phyloP scores from a whole-genome alignment of 2,888 invertebrate species.

The Chesias legatella region DNA sequence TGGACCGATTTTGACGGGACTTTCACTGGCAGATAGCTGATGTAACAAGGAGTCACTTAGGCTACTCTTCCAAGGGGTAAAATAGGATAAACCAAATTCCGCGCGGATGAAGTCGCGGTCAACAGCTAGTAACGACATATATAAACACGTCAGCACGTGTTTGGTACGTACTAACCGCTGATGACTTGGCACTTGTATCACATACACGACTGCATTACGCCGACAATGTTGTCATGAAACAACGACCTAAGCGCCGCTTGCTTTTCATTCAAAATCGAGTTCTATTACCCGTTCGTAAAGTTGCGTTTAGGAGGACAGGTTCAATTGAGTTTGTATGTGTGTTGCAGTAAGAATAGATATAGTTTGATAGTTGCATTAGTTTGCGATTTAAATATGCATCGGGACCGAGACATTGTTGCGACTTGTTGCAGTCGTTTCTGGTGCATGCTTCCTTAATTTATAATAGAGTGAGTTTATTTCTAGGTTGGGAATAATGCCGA shows the following conservation, averaged over 20 bases:
- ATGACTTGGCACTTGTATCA: conserved; percentile 57
- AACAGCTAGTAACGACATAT: no score
- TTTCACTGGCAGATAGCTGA: no score
- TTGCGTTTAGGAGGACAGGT: conserved; percentile 10
- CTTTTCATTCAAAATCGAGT: conserved; percentile 17
- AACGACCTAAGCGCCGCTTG: conserved; percentile 18
- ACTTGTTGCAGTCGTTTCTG: conserved; percentile 48
- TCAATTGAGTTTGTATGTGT: conserved; percentile 41
- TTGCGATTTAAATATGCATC: conserved; percentile 58
- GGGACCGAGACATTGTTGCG: conserved; percentile 52
- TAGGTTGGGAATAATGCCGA: neutral
- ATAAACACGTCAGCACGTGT: conserved; percentile 55
- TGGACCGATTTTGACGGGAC: no score
- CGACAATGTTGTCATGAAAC: conserved; percentile 16
- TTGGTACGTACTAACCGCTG: conserved; percentile 41
- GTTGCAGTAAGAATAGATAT: conserved; percentile 50
- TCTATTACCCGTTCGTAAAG: conserved; percentile 20
- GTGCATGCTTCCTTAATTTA: conserved; percentile 55
- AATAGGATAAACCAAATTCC: no score
- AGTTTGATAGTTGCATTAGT: conserved; percentile 47
- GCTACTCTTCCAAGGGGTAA: no score
- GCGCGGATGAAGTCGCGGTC: no score
- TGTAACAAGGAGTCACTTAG: no score
- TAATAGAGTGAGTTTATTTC: conserved; percentile 37
- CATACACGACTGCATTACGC: conserved; percentile 38